phyloP scores from a whole-genome alignment of 2,797 vertebrate genomes.

The Gymnoscopelus microlampas region DNA sequence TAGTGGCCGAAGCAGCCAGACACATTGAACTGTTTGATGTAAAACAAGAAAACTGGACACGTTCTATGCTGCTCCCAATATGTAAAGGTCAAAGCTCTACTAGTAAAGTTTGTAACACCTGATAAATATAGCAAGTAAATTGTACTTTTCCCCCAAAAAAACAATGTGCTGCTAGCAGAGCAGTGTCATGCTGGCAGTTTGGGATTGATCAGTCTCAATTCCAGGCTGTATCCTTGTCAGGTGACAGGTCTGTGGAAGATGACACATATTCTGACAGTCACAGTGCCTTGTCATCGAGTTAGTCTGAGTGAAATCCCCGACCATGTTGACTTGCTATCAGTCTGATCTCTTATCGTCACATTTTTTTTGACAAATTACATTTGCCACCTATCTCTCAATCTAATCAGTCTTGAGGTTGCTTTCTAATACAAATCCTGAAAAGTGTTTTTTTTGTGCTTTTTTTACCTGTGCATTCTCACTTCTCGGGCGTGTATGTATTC shows the following conservation, averaged over 20 bases:
- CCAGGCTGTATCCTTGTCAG: slow-evolving; percentile 70
- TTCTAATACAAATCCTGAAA: slow-evolving; percentile 69
- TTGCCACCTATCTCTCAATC: slow-evolving; percentile 72
- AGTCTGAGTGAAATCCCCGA: slow-evolving; percentile 74
- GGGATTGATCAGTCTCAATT: slow-evolving; percentile 78
- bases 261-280: slow-evolving; percentile 76
- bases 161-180: slow-evolving; percentile 68
- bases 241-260: slow-evolving; percentile 75
- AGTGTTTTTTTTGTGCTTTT: slow-evolving; percentile 19
- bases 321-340: slow-evolving; percentile 66
- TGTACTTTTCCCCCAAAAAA: slow-evolving; percentile 52
- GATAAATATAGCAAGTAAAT: slow-evolving; percentile 48
- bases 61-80: slow-evolving; percentile 48
- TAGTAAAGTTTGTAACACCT: slow-evolving; percentile 38
- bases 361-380: slow-evolving; percentile 77
- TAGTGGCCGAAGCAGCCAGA: slow-evolving; percentile 65
- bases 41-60: slow-evolving; percentile 52
- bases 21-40: slow-evolving; percentile 61
- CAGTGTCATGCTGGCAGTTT: slow-evolving; percentile 67
- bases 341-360: slow-evolving; percentile 66
- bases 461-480: slow-evolving; percentile 47
- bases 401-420: slow-evolving; percentile 75
- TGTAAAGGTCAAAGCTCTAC: slow-evolving; percentile 41
- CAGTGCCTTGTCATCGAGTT: slow-evolving; percentile 74
- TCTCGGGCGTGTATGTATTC: slow-evolving; percentile 62